Evolutionary conservation across 2,113 vertebrate species (phyloP).

Genomic region (Nibea coibor): DNA sequence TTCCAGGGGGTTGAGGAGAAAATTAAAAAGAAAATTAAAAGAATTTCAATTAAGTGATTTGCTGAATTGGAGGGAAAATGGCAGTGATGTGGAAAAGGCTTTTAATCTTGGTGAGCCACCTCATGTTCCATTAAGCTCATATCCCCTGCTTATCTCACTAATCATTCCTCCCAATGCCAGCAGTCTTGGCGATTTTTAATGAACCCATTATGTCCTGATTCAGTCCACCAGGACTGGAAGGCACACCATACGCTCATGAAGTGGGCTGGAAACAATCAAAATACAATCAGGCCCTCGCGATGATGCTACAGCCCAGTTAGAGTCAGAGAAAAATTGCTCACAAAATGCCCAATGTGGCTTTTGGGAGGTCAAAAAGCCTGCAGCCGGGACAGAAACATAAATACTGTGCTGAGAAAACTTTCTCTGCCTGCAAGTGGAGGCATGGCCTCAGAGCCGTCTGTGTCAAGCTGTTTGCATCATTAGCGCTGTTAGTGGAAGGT

Average conservation of each 20-base stretch:
- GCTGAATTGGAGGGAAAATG: constrained; percentile 76
- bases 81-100: constrained; percentile 81
- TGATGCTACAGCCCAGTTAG: constrained; percentile 50
- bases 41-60: constrained; percentile 83
- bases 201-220: constrained; percentile 82
- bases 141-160: constrained; percentile 82
- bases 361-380: constrained; percentile 40
- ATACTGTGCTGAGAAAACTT: constrained; percentile 1
- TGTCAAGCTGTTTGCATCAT: constrained; percentile 47
- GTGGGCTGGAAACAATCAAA: constrained; percentile 78
- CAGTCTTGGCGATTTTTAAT: constrained; percentile 80
- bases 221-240: constrained; percentile 74
- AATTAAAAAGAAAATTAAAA: constrained; percentile 83
- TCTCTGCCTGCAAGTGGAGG: constrained; percentile 6
- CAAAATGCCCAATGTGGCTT: constrained; percentile 42
- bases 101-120: constrained; percentile 82
- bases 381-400: constrained; percentile 31
- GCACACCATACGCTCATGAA: constrained; percentile 49
- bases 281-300: constrained; percentile 44
- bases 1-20: constrained; percentile 73
- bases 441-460: constrained; percentile 22
- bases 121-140: constrained; percentile 80
- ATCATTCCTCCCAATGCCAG: constrained; percentile 79
- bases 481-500: constrained; percentile 19
- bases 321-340: constrained; percentile 44